Conservation (phyloP, 2,797 vertebrate genomes). For the Acipenser transmontanus region DNA sequence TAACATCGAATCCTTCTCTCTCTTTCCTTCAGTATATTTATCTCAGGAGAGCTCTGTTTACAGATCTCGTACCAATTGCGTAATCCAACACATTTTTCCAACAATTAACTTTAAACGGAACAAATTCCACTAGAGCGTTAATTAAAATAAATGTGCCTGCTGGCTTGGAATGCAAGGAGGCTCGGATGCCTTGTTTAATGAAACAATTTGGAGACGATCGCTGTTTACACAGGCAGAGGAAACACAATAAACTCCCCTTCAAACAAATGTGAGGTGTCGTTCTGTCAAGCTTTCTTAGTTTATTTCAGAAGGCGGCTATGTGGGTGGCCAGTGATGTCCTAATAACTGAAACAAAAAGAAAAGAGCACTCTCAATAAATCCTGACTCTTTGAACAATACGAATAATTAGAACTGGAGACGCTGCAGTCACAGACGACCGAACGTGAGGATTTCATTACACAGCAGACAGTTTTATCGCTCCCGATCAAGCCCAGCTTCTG, state of each 20-base stretch:
- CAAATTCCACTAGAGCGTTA: constrained; percentile 4
- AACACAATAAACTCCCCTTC: constrained; percentile 22
- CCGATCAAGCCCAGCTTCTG: constrained; percentile 4
- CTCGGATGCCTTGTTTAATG: constrained; percentile 5
- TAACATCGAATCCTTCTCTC: no score
- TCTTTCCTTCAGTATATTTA: no score
- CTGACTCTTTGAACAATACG: constrained; percentile 39
- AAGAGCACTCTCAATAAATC: constrained; percentile 55
- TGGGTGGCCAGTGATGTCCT: constrained; percentile 75
- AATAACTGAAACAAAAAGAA: constrained; percentile 50
- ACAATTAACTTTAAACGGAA: background rate
- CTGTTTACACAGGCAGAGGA: constrained; percentile 18
- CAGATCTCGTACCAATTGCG: background rate
- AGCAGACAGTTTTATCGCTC: constrained; percentile 23
- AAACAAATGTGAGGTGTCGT: constrained; percentile 36
- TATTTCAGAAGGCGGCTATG: constrained; percentile 40
- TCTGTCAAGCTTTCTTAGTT: constrained; percentile 30
- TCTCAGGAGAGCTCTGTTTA: background rate
- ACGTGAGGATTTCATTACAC: constrained; percentile 30
- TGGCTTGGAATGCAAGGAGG: constrained; percentile 2
- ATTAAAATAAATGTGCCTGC: background rate
- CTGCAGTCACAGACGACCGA: constrained; percentile 20
- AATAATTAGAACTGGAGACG: constrained; percentile 32
- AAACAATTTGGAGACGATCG: constrained; percentile 13
- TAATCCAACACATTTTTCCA: background rate